Conservation (phyloP, 2,888 invertebrate genomes). For the Spisula subtruncata region DNA sequence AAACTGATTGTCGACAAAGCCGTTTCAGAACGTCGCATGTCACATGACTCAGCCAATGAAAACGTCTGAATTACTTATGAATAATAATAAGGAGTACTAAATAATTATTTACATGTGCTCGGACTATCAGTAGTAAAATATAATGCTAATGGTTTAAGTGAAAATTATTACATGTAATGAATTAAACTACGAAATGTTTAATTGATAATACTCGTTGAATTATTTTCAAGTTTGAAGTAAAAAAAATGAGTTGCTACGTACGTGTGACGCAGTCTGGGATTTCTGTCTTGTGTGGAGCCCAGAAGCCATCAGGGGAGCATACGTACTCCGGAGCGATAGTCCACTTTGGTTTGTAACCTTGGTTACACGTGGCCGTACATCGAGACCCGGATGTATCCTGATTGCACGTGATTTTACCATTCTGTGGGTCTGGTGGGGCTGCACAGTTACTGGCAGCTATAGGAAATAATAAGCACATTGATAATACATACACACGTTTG, state of each 20-base stretch:
- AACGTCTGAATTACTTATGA: no score
- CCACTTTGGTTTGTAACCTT: slow-evolving; percentile 75
- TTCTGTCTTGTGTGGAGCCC: slow-evolving; percentile 74
- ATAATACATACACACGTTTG: no score
- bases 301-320: slow-evolving; percentile 76
- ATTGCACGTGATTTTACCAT: slow-evolving; percentile 75
- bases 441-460: slow-evolving; percentile 76
- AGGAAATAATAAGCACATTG: neutral
- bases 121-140: no score
- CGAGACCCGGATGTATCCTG: slow-evolving; percentile 71
- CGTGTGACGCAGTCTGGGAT: slow-evolving; percentile 79
- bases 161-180: no score
- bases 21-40: no score
- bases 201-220: no score
- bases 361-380: slow-evolving; percentile 76
- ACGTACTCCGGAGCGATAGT: slow-evolving; percentile 73
- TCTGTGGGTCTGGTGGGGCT: slow-evolving; percentile 73
- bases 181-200: no score
- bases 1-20: no score
- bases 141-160: no score
- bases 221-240: neutral
- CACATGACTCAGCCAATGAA: no score
- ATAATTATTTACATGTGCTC: no score
- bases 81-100: no score
- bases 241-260: slow-evolving; percentile 42